A percentile compares a stretch with the other conserved stretches of the same genome.
Conservation (phyloP, 2,113 vertebrate species). For the Oncorhynchus nerka region DNA sequence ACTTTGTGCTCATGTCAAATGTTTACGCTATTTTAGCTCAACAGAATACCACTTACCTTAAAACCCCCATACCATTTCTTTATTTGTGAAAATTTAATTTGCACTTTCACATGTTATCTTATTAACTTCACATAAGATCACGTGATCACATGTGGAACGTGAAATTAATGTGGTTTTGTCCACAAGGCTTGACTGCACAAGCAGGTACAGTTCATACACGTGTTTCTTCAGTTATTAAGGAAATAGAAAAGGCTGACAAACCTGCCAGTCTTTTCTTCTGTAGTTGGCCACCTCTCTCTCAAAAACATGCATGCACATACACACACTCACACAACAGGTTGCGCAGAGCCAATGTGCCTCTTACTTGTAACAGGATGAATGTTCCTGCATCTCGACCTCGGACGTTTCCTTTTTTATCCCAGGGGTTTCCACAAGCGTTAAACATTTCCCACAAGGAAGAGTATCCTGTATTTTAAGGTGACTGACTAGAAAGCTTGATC, state of each 20-base stretch:
- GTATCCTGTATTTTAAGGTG: accelerated
- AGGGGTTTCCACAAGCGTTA: not conserved
- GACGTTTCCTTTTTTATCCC: not conserved
- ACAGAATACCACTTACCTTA: too few relatives aligned
- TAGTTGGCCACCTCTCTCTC: conserved; percentile 1
- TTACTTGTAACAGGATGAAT: not conserved
- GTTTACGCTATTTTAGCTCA: too few relatives aligned
- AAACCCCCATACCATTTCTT: too few relatives aligned
- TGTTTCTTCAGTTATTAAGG: not conserved
- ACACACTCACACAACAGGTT: not conserved
- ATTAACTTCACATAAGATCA: too few relatives aligned
- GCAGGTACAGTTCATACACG: not conserved
- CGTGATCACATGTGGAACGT: too few relatives aligned
- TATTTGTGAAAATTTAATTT: too few relatives aligned
- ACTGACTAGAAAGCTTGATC: conserved; percentile 8
- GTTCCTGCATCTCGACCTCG: not conserved
- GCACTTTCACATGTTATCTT: too few relatives aligned
- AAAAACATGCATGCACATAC: not conserved
- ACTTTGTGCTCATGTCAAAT: too few relatives aligned
- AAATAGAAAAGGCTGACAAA: not conserved
- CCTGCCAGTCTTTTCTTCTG: not conserved
- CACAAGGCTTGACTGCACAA: too few relatives aligned
- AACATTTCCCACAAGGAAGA: conserved; percentile 17
- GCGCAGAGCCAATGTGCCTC: too few relatives aligned
- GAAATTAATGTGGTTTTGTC: too few relatives aligned